phyloP scores from a whole-genome alignment of 1,140 invertebrate species.

The Antheraea pernyi region DNA sequence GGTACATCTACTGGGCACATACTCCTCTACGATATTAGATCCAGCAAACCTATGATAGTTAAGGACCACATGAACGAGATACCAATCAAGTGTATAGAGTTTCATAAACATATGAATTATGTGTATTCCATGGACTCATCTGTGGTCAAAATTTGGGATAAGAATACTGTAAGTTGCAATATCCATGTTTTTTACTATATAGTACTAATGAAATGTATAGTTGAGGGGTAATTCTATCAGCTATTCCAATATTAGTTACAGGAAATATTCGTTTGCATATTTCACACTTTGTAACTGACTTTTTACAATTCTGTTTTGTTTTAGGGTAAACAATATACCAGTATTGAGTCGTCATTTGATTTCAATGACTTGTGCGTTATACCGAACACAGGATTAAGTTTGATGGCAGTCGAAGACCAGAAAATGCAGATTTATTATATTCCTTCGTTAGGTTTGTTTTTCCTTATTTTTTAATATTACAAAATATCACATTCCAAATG shows the following conservation, averaged over 20 bases:
- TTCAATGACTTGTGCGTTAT: slow-evolving; percentile 96
- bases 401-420: slow-evolving; percentile 95
- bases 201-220: no score
- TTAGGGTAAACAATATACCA: slow-evolving; percentile 95
- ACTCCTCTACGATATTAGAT: slow-evolving; percentile 96
- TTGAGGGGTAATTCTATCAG: no score
- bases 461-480: not conserved
- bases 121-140: slow-evolving; percentile 96
- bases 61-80: slow-evolving; percentile 98
- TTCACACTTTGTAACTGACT: no score
- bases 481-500: not conserved
- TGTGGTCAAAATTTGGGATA: slow-evolving; percentile 97
- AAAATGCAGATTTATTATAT: slow-evolving; percentile 98
- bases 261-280: no score
- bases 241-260: no score
- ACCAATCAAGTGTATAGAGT: slow-evolving; percentile 94
- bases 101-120: slow-evolving; percentile 89
- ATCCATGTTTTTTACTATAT: slow-evolving; percentile 5
- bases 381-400: slow-evolving; percentile 94
- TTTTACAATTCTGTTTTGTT: slow-evolving; percentile 16
- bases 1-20: slow-evolving; percentile 97
- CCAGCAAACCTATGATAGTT: slow-evolving; percentile 91
- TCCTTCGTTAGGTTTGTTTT: slow-evolving; percentile 85
- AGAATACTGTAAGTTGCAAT: slow-evolving; percentile 85
- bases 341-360: slow-evolving; percentile 91